These are phyloP conservation scores for Oscheius sp. DNA, from an alignment of 2,888 invertebrate genomes.

Conservation along the genomic window DNA sequence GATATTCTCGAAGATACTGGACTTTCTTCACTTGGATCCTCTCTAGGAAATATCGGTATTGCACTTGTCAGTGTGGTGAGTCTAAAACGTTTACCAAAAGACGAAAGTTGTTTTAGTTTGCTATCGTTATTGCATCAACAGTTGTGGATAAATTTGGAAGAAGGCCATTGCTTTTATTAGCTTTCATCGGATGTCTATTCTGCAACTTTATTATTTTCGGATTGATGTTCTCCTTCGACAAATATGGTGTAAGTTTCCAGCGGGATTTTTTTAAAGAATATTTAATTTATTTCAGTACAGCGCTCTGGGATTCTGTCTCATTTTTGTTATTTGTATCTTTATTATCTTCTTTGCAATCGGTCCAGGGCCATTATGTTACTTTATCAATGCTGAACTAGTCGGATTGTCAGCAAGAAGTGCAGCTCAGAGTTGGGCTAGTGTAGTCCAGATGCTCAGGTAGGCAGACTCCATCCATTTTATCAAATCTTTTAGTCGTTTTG, in stretches of 20 bases:
- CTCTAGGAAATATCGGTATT: conserved; percentile 59
- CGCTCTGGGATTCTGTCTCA: conserved; percentile 51
- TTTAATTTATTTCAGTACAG: too few relatives aligned
- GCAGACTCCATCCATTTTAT: neutral
- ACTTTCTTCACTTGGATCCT: conserved; percentile 47
- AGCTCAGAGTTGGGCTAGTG: conserved; percentile 61
- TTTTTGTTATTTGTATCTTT: conserved; percentile 57
- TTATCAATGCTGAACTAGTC: conserved; percentile 62
- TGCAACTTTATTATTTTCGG: conserved; percentile 48
- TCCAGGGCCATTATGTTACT: conserved; percentile 63
- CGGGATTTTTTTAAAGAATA: neutral
- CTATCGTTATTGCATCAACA: conserved; percentile 47
- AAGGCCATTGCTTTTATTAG: conserved; percentile 52
- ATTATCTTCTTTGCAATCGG: conserved; percentile 60
- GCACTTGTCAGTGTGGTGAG: conserved; percentile 55
- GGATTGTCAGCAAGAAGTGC: conserved; percentile 59
- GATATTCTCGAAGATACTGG: conserved; percentile 60
- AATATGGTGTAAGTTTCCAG: conserved; percentile 35
- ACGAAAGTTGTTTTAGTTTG: conserved; percentile 38
- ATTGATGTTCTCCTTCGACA: conserved; percentile 50
- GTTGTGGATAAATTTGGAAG: conserved; percentile 63
- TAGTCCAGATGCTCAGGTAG: conserved; percentile 62
- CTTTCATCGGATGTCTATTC: conserved; percentile 44
- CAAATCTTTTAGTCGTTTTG: conserved; percentile 51
- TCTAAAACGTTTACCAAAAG: neutral